Conservation (phyloP, 2,888 invertebrate genomes). For the Lasius platythorax region DNA sequence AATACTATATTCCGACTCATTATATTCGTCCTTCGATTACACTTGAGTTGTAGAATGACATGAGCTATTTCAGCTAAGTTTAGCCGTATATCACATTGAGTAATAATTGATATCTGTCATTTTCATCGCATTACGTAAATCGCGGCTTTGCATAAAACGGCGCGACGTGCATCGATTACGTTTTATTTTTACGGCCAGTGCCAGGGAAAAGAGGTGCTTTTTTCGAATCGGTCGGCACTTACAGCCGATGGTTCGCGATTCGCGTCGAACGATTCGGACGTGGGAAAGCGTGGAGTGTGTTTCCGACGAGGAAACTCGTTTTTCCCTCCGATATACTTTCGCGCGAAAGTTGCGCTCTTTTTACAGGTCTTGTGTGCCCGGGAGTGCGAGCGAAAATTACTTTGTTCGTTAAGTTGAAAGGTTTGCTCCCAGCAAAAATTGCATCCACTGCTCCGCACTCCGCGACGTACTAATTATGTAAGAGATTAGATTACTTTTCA, state of each 20-base stretch:
- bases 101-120: conserved; percentile 14
- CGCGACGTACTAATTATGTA: conserved; percentile 46
- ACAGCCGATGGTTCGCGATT: conserved; percentile 60
- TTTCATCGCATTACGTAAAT: conserved; percentile 4
- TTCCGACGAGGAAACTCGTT: conserved; percentile 70
- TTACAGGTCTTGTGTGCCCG: conserved; percentile 55
- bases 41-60: not conserved
- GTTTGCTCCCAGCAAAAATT: conserved; percentile 64
- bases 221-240: conserved; percentile 59
- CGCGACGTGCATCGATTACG: conserved; percentile 19
- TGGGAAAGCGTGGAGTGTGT: conserved; percentile 72
- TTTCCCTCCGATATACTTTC: conserved; percentile 60
- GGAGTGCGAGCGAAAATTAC: conserved; percentile 63
- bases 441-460: conserved; percentile 30
- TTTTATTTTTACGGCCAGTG: conserved; percentile 53
- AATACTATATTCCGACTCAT: not conserved
- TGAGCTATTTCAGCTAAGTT: conserved; percentile 9
- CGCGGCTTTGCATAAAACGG: not conserved
- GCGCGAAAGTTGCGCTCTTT: conserved; percentile 67
- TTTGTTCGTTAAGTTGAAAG: conserved; percentile 73
- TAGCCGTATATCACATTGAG: not conserved
- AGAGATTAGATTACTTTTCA: conserved; percentile 8
- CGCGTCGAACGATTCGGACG: conserved; percentile 67
- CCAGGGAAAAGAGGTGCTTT: conserved; percentile 32
- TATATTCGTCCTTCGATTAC: not conserved